Conservation (phyloP, 1,140 invertebrate genomes). For the Philaenus spumarius region DNA sequence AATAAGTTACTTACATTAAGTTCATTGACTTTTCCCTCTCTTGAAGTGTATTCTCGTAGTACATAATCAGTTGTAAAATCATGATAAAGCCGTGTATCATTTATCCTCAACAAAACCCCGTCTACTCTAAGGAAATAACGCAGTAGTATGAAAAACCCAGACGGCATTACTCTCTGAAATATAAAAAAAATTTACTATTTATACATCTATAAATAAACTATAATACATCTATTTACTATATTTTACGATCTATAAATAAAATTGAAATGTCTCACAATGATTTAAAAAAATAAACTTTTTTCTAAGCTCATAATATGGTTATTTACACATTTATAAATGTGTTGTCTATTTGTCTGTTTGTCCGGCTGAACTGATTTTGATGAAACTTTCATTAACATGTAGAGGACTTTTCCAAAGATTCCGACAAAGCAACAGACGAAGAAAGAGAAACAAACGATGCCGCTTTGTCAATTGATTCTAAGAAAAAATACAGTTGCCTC, state of each 20-base stretch:
- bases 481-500: too few relatives aligned
- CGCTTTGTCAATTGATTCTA: too few relatives aligned
- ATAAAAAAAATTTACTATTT: conserved; percentile 26
- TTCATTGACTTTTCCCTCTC: conserved; percentile 60
- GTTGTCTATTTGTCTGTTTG: too few relatives aligned
- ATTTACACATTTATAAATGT: too few relatives aligned
- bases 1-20: conserved; percentile 48
- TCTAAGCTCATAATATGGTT: too few relatives aligned
- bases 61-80: conserved; percentile 69
- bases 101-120: conserved; percentile 78
- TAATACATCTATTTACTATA: background rate
- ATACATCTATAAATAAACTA: background rate
- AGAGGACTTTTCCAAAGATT: too few relatives aligned
- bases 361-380: too few relatives aligned
- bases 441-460: too few relatives aligned
- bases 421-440: too few relatives aligned
- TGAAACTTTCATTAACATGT: too few relatives aligned
- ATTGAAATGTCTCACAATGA: background rate
- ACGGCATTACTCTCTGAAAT: conserved; percentile 89
- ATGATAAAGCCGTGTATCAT: conserved; percentile 89
- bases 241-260: background rate
- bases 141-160: conserved; percentile 84
- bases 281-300: too few relatives aligned
- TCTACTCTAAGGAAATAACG: conserved; percentile 93
- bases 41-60: conserved; percentile 66